Conservation (phyloP, 2,888 invertebrate species). For the Cremastobaeus sp. region DNA sequence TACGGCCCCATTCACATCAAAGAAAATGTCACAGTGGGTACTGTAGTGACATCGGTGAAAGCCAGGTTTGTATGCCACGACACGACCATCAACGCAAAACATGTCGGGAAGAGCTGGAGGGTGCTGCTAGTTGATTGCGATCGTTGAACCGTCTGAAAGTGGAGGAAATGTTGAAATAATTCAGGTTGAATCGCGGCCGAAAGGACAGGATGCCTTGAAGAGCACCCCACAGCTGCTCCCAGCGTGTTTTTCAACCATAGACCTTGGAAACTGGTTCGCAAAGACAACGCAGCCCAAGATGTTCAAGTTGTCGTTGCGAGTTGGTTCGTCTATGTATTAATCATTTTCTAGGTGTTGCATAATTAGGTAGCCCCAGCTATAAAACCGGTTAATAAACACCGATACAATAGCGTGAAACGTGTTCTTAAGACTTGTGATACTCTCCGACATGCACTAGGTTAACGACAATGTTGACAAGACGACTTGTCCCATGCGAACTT, state of each 20-base stretch:
- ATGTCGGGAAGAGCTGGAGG: conserved; percentile 75
- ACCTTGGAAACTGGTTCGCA: conserved; percentile 63
- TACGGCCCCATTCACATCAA: conserved; percentile 98
- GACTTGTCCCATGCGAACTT: conserved; percentile 6
- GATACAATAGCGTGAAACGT: conserved; percentile 7
- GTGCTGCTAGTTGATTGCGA: conserved; percentile 54
- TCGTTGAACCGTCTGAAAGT: background rate
- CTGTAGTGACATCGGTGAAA: conserved; percentile 98
- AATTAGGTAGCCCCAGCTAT: conserved; percentile 50
- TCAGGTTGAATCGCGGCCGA: background rate
- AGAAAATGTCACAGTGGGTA: conserved; percentile 99
- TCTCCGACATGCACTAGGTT: conserved; percentile 17
- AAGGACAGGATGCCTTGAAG: no score
- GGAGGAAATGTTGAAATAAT: no score
- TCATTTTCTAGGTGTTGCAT: conserved; percentile 54
- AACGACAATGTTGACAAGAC: background rate
- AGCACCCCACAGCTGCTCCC: conserved; percentile 71
- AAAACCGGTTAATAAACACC: conserved; percentile 12
- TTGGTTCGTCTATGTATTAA: conserved; percentile 30
- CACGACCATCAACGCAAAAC: conserved; percentile 74
- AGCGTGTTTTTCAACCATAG: conserved; percentile 71
- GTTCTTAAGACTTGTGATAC: background rate
- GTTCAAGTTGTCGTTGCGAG: conserved; percentile 32
- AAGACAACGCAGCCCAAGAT: conserved; percentile 1
- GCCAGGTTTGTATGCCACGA: conserved; percentile 92